Evolutionary conservation across 2,797 vertebrate species (phyloP).

Genomic region (Todus mexicanus): DNA sequence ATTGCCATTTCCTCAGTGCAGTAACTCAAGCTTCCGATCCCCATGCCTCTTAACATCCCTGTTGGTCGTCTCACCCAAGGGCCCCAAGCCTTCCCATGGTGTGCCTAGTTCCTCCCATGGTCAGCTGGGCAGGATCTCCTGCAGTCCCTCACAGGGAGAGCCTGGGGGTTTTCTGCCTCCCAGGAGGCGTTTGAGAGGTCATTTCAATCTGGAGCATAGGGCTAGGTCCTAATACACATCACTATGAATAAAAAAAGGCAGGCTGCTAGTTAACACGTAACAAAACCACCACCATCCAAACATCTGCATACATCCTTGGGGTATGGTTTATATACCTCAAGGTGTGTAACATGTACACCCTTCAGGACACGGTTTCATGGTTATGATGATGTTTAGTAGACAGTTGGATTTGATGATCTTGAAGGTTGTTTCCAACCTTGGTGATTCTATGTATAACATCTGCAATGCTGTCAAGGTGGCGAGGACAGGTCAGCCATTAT

Average conservation of each 20-base stretch:
- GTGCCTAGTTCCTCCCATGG: background rate
- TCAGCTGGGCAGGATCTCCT: background rate
- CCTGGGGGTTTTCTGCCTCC: rapidly evolving
- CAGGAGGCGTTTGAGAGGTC: background rate
- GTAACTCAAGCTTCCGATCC: background rate
- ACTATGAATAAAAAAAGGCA: background rate
- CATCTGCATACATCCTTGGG: background rate
- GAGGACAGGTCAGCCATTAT: background rate
- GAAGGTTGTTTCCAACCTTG: no score
- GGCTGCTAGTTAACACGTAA: background rate
- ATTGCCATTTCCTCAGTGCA: background rate
- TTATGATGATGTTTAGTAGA: no score
- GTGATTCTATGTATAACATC: no score
- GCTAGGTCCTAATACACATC: background rate
- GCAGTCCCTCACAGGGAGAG: background rate
- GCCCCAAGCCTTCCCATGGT: background rate
- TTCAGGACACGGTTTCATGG: no score
- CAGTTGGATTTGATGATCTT: no score
- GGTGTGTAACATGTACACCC: no score
- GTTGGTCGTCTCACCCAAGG: background rate
- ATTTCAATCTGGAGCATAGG: background rate
- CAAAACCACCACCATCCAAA: background rate
- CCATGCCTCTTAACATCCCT: background rate
- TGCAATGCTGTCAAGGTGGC: background rate
- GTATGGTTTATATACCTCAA: no score